These are phyloP conservation scores for Tapirus indicus DNA, from an alignment of 2,797 vertebrate species.

Conservation along the genomic window DNA sequence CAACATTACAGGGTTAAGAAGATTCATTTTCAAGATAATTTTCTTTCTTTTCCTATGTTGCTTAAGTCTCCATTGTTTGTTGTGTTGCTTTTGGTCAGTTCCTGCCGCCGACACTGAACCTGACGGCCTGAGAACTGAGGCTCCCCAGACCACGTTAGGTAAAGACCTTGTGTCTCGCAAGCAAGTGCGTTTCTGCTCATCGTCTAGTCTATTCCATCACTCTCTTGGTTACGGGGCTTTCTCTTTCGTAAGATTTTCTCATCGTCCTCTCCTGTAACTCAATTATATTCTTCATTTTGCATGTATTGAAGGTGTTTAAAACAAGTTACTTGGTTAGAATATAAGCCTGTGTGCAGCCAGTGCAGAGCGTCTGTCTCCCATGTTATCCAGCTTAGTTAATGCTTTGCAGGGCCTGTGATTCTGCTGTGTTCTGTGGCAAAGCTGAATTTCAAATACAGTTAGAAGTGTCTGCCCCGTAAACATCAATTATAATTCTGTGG, in stretches of 20 bases:
- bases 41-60: not conserved
- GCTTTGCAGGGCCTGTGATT: not conserved
- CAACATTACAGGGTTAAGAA: conserved; percentile 4
- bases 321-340: not conserved
- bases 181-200: not conserved
- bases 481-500: not conserved
- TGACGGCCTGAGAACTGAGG: conserved; percentile 81
- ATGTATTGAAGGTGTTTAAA: conserved; percentile 1
- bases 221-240: not conserved
- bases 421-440: not conserved
- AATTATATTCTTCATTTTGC: not conserved
- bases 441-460: not conserved
- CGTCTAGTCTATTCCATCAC: not conserved
- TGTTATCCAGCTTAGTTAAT: not conserved
- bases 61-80: conserved; percentile 48
- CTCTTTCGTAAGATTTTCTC: not conserved
- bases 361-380: not conserved
- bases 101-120: conserved; percentile 77
- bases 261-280: not conserved
- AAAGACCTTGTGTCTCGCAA: conserved; percentile 68
- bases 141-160: conserved; percentile 81
- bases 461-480: not conserved
- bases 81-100: conserved; percentile 78
- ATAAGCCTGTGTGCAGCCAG: not conserved
- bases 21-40: conserved; percentile 29